phyloP scores from a whole-genome alignment of 2,113 vertebrate species.

The Sminthopsis crassicaudata region DNA sequence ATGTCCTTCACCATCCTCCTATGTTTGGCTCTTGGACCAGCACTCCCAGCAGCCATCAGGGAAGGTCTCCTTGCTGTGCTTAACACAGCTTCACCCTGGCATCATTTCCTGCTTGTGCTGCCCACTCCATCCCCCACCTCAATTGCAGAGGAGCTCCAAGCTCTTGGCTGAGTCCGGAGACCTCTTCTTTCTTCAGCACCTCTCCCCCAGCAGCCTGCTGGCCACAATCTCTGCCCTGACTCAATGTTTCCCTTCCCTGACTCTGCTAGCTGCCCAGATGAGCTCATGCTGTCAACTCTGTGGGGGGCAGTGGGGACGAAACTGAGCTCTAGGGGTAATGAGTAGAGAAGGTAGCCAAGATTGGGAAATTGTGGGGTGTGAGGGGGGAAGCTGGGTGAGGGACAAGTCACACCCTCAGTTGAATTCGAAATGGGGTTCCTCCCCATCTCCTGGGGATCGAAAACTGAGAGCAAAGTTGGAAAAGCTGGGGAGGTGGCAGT shows the following conservation, averaged over 20 bases:
- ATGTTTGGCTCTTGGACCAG: background rate
- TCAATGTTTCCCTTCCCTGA: conserved; percentile 63
- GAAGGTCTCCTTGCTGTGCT: background rate
- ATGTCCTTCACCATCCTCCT: background rate
- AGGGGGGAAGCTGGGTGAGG: background rate
- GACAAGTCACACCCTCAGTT: background rate
- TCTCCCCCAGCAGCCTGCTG: conserved; percentile 42
- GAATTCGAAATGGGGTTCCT: background rate
- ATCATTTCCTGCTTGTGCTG: rapidly evolving
- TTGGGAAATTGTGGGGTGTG: conserved; percentile 35
- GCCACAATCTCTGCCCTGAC: conserved; percentile 48
- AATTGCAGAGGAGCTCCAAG: background rate
- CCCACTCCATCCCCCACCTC: background rate
- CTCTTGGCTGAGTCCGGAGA: background rate
- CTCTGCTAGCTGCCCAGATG: conserved; percentile 66
- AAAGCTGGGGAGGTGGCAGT: background rate
- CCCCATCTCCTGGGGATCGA: conserved; percentile 11
- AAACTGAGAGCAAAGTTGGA: background rate
- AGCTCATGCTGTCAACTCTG: conserved; percentile 72
- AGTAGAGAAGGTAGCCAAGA: conserved; percentile 17
- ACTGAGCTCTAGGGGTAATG: background rate
- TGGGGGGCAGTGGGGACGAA: conserved; percentile 39
- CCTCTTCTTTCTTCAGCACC: background rate
- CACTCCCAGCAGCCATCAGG: background rate
- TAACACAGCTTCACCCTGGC: background rate